Conservation (phyloP, 2,888 invertebrate species). For the Cabera pusaria region DNA sequence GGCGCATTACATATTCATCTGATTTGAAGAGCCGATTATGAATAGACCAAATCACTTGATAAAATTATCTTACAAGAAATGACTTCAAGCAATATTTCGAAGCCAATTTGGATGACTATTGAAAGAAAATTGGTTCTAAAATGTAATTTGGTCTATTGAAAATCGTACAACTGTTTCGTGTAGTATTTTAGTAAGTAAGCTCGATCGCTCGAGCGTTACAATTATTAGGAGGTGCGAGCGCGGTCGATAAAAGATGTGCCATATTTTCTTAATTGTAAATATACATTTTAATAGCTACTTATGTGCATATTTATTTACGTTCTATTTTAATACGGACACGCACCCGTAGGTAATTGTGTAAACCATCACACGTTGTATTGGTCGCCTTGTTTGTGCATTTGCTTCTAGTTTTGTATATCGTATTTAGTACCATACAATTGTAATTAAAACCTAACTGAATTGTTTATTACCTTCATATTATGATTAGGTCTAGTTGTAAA, state of each 20-base stretch:
- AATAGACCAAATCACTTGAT: constrained; percentile 19
- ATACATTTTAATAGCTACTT: constrained; percentile 74
- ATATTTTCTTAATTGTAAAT: constrained; percentile 82
- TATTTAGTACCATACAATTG: constrained; percentile 47
- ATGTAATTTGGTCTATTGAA: constrained; percentile 21
- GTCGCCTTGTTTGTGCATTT: constrained; percentile 77
- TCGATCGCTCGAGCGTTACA: constrained; percentile 51
- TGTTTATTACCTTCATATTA: constrained; percentile 44
- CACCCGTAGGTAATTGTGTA: constrained; percentile 55
- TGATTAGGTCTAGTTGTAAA: constrained; percentile 36
- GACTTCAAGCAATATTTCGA: no score
- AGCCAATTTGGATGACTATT: no score
- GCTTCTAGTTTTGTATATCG: constrained; percentile 68
- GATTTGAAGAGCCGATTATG: constrained; percentile 31
- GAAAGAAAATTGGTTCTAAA: no score
- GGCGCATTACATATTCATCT: constrained; percentile 58
- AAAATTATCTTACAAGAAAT: constrained; percentile 3
- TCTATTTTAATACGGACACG: constrained; percentile 54
- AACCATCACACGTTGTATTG: constrained; percentile 67
- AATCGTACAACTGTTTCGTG: constrained; percentile 37
- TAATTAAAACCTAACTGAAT: constrained; percentile 39
- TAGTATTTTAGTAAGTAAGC: constrained; percentile 54
- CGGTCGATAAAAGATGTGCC: constrained; percentile 80
- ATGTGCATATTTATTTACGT: constrained; percentile 79
- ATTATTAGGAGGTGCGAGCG: constrained; percentile 50